Conservation (phyloP, 2,113 vertebrate genomes). For the Oceanodroma tethys region DNA sequence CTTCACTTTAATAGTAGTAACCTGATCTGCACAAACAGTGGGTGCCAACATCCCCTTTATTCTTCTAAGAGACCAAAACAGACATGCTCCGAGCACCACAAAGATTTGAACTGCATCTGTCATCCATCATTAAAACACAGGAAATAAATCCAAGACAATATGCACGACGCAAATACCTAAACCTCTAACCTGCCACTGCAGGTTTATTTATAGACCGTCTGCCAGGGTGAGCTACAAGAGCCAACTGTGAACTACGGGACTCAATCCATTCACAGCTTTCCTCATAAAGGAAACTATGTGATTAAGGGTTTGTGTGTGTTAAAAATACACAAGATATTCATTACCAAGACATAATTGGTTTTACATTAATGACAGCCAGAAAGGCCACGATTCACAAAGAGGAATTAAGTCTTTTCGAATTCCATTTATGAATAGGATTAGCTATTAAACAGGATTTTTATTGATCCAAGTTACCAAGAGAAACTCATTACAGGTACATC, state of each 20-base stretch:
- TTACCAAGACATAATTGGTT: neutral
- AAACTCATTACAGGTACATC: neutral
- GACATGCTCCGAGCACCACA: neutral
- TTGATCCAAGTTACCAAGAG: neutral
- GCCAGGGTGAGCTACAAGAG: neutral
- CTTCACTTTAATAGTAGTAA: neutral
- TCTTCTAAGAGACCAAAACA: neutral
- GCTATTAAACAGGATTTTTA: conserved; percentile 1
- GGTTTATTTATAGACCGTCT: conserved; percentile 20
- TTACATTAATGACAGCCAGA: neutral
- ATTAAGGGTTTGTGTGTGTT: neutral
- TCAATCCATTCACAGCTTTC: conserved; percentile 7
- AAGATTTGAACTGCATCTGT: neutral
- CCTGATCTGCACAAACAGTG: neutral
- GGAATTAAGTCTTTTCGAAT: neutral
- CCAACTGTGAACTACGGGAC: neutral
- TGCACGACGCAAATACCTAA: neutral
- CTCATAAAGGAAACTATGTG: neutral
- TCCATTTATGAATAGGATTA: neutral
- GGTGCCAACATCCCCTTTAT: neutral
- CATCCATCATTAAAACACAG: neutral
- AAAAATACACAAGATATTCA: conserved; percentile 39
- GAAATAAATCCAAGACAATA: conserved; percentile 16
- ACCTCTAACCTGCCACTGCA: neutral
- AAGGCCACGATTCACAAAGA: neutral